These are phyloP conservation scores for Acanthis flammea DNA, from an alignment of 2,797 vertebrate genomes.

Conservation along the genomic window DNA sequence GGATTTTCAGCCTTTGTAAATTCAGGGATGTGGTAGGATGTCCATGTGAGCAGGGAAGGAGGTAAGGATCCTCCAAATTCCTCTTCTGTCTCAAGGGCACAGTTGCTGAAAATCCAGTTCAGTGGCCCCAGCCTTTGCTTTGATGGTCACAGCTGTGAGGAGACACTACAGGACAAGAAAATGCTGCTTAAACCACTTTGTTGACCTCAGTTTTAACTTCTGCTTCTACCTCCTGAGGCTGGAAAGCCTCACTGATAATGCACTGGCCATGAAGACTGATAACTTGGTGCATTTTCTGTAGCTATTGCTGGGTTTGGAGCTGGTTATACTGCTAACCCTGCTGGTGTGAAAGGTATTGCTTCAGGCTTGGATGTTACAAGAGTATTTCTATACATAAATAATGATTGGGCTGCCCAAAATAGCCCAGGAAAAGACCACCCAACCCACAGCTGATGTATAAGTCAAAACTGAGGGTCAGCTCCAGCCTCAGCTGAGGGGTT, in stretches of 20 bases:
- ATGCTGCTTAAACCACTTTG: background rate
- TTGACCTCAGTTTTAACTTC: background rate
- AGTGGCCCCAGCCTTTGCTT: background rate
- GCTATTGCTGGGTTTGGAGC: background rate
- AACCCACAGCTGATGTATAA: background rate
- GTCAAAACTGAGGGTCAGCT: background rate
- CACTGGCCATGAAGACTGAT: background rate
- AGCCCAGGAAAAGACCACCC: background rate
- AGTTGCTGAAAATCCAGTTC: background rate
- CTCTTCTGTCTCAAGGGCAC: background rate
- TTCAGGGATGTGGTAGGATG: background rate
- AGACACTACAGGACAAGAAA: background rate
- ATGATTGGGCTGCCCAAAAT: background rate
- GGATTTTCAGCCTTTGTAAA: background rate
- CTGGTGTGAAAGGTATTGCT: background rate
- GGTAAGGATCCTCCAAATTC: background rate
- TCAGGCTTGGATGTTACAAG: background rate
- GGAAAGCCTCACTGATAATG: background rate
- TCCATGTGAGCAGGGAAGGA: background rate
- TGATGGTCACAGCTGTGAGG: background rate
- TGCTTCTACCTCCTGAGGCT: background rate
- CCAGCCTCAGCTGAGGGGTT: background rate
- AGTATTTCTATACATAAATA: background rate
- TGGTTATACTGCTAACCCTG: background rate
- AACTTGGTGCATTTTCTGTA: background rate